phyloP scores from a whole-genome alignment of 2,888 invertebrate species.

The Yponomeuta evonymella region DNA sequence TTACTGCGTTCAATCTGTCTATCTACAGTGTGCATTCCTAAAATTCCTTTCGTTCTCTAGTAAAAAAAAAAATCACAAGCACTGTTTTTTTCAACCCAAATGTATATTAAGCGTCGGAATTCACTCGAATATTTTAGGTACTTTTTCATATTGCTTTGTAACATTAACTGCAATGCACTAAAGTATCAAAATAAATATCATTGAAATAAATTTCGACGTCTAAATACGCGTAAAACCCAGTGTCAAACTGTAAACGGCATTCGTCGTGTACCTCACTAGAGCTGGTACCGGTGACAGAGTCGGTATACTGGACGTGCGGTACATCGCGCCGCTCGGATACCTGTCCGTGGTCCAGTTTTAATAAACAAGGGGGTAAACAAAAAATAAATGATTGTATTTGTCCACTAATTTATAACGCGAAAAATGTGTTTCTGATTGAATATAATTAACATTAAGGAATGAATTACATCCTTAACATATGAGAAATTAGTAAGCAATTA shows the following conservation, averaged over 20 bases:
- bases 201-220: slow-evolving; percentile 14
- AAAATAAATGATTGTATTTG: neutral
- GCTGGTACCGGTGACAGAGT: slow-evolving; percentile 84
- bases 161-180: too few relatives aligned
- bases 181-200: neutral
- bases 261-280: slow-evolving; percentile 80
- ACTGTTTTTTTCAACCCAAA: neutral
- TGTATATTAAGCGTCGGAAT: neutral
- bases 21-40: neutral
- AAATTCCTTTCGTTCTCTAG: neutral
- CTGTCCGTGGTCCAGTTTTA: slow-evolving; percentile 45
- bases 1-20: neutral
- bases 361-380: neutral
- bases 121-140: neutral
- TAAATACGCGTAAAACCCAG: slow-evolving; percentile 10
- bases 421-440: too few relatives aligned
- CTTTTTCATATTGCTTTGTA: too few relatives aligned
- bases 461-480: too few relatives aligned
- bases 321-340: slow-evolving; percentile 83
- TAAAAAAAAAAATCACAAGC: neutral
- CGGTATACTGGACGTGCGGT: slow-evolving; percentile 93
- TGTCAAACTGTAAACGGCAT: slow-evolving; percentile 23
- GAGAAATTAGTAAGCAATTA: too few relatives aligned
- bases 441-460: too few relatives aligned
- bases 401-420: too few relatives aligned